A percentile compares a stretch with the other conserved stretches of the same genome.
Conservation (phyloP, 2,113 vertebrate genomes). For the Ovis canadensis region DNA sequence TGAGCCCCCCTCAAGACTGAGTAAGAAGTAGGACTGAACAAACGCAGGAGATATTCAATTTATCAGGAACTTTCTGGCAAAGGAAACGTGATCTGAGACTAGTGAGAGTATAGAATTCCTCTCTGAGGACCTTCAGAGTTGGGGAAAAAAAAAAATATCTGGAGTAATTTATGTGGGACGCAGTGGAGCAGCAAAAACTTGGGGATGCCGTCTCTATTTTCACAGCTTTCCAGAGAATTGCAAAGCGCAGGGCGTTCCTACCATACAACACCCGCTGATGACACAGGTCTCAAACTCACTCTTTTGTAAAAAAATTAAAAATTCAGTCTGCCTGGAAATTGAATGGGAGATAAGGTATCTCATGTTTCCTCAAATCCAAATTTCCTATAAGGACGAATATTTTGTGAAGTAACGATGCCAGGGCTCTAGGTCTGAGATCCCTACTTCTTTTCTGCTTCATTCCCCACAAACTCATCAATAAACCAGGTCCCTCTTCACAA, state of each 20-base stretch:
- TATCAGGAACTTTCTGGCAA: neutral
- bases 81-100: neutral
- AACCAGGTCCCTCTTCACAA: neutral
- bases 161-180: neutral
- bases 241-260: accelerated
- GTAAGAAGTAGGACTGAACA: neutral
- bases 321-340: neutral
- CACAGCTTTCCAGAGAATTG: neutral
- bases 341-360: neutral
- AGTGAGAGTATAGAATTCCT: neutral
- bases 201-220: neutral
- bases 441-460: neutral
- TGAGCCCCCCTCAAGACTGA: neutral
- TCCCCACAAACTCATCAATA: neutral
- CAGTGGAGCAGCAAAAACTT: neutral
- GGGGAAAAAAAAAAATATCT: neutral
- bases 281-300: neutral
- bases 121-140: neutral
- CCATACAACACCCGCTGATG: accelerated
- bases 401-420: neutral
- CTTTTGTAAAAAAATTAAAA: neutral
- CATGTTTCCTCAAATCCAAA: neutral
- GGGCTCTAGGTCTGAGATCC: neutral
- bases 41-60: neutral
- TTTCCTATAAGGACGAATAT: neutral